These are phyloP conservation scores for Macrosteles quadrilineatus DNA, from an alignment of 1,140 invertebrate species.

Conservation along the genomic window DNA sequence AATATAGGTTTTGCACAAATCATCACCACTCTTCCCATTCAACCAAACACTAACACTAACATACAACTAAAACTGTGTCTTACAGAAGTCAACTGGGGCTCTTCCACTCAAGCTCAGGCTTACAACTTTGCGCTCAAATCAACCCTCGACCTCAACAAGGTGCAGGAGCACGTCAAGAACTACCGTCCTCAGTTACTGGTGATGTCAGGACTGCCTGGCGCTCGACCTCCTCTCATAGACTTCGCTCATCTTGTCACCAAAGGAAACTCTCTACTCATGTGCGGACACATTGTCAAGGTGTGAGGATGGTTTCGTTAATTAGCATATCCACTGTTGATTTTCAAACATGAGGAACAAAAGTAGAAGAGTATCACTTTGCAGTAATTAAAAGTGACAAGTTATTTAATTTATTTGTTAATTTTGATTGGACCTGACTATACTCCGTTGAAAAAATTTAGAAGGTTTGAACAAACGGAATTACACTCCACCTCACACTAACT, in stretches of 20 bases:
- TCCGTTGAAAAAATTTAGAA: no score
- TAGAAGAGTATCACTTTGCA: no score
- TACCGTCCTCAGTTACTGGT: conserved; percentile 66
- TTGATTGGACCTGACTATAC: not conserved
- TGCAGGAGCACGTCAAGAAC: conserved; percentile 69
- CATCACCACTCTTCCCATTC: no score
- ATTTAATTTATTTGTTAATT: not conserved
- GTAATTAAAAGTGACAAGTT: not conserved
- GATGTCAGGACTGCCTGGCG: conserved; percentile 60
- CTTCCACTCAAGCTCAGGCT: conserved; percentile 65
- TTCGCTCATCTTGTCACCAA: conserved; percentile 64
- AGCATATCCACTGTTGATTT: not conserved
- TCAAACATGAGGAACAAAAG: no score
- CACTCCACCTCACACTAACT: no score
- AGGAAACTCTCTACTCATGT: conserved; percentile 63
- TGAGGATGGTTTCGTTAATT: conserved; percentile 37
- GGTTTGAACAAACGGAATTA: no score
- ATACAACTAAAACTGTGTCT: no score
- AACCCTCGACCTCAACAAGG: conserved; percentile 58
- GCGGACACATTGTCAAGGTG: conserved; percentile 63
- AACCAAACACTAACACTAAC: no score
- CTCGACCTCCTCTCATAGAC: conserved; percentile 62
- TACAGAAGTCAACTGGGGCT: conserved; percentile 68
- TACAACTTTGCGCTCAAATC: conserved; percentile 62
- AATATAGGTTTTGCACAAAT: no score